phyloP scores from a whole-genome alignment of 2,113 vertebrate genomes.

The Atlantisia rogersi region DNA sequence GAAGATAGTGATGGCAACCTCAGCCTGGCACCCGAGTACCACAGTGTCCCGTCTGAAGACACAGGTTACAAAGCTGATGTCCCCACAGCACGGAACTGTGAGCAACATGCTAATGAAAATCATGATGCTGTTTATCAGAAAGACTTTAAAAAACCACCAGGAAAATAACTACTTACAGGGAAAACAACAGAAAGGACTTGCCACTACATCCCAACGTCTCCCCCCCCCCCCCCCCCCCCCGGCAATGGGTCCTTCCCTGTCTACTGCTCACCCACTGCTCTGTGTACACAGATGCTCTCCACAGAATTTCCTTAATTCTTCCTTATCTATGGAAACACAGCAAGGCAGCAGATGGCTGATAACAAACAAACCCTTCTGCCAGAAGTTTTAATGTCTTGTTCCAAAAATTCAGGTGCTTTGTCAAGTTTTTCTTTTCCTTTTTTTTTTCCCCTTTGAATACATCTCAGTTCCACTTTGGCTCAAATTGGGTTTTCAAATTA shows the following conservation, averaged over 20 bases:
- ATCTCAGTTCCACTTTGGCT: not conserved
- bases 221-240: not conserved
- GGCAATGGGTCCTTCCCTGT: not conserved
- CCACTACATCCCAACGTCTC: not conserved
- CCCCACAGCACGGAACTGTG: not conserved
- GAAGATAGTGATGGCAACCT: not conserved
- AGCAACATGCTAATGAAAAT: not conserved
- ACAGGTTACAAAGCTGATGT: not conserved
- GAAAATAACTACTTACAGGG: not conserved
- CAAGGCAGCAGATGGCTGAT: slow-evolving; percentile 39
- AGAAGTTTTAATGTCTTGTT: not conserved
- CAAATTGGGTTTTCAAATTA: not conserved
- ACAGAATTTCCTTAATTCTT: not conserved
- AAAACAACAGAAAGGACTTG: not conserved
- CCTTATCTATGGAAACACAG: not conserved
- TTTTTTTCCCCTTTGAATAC: not conserved
- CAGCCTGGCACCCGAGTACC: not conserved
- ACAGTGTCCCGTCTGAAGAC: not conserved
- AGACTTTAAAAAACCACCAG: not conserved
- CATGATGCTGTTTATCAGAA: not conserved
- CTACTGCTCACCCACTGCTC: not conserved
- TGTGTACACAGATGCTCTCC: not conserved
- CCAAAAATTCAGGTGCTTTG: not conserved
- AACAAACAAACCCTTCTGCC: slow-evolving; percentile 26
- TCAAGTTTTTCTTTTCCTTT: not conserved